Base-by-base conservation (phyloP, 2,888 invertebrate species). In the Spialia ferax region DNA sequence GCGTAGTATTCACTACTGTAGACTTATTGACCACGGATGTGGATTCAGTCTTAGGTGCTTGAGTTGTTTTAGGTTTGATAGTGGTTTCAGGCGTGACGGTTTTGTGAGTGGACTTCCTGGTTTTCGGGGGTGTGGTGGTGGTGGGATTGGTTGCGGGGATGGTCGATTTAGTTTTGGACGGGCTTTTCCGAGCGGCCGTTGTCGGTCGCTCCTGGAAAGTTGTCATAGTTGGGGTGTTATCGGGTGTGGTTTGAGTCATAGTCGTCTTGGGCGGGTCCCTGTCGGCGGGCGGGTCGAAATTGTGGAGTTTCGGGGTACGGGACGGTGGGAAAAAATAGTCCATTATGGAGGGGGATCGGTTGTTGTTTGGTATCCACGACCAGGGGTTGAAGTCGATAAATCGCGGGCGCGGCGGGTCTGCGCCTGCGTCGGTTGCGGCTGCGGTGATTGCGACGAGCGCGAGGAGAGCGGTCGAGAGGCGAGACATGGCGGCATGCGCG, bases 301-400 rank as follows among this genome's bases (percentile, higher is more conserved):
- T 38, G n/a, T 89, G 59, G 93, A 88, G 91, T 80, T 94, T 94
- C 11, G 94, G 93, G n/a, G 93, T 93, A 70, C 94, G 84, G 72
- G 94, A 94, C 1, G 93, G 91, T 8, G 94, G 94, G 76, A 94
- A 94, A 68, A 94, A 94, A 71, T 94, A 94, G 77, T 94, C 94
- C 89, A 94, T 93, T 71, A 94, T 89, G 20, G 93, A 89, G 22
- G 94, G 93, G 63, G 94, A 93, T 75, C 85, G 82, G 76, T 90
- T 91, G 64, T 87, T 80, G 73, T 83, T 80, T 20, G 92, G 91
- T 63, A 93, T 84, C 91, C 92, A 93, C 83, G 92, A 89, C 89
- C 92, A 93, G 60, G 93, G 93, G 84, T 91, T 90, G 82, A 93
- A 90, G 75, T 93, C 91, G 15, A 92, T 86, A 69, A 88, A 88